Base-by-base conservation (phyloP, 37 sponge, comb jelly and placozoan genomes). In the Aphrocallistes beatrix region DNA sequence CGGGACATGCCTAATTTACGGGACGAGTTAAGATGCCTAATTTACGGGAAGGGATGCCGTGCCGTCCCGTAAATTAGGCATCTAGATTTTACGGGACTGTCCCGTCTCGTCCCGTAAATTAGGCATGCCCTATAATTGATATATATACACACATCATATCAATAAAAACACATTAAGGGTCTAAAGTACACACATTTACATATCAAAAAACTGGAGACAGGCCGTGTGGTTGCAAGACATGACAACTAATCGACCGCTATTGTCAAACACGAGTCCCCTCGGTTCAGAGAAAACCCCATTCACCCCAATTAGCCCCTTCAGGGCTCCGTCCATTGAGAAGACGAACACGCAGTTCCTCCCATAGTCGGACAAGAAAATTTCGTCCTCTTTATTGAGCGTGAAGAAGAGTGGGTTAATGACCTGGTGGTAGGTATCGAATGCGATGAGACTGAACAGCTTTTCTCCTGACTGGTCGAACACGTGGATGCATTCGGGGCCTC, bases 241-340 rank as follows among this genome's bases (percentile, higher is more conserved):
- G 34, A 60, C 75, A 3, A 60, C 75, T 30, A 60, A 28, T 6
- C 75, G 75, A 3, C 34, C 34, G 75, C 28, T 19, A 13, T 1
- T 60, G 34, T 60, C 75, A 60, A 60, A 60, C 75, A 13, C 75
- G 75, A 60, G 75, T 6, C 75, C 75, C 75, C 75, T 60, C 75
- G 75, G 75, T 28, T 60, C 75, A 3, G n/a, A 19, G 34, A 60
- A 60, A 19, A 60, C 75, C 75, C 75, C 75, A 19, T 60, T 30
- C 3, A 30, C 75, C 25, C 75, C 75, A 25, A 60, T 60, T 3
- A 25, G 75, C 75, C 75, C 75, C 75, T 60, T 3, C 21, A 60
- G 8, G 34, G n/a, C 75, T 6, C 75, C 75, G 34, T 60, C 75
- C 1, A 13, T 19, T 19, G 75, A 60, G 75, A 60, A 60, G 6